Conservation (phyloP, 2,797 vertebrate genomes). For the Merluccius polli region DNA sequence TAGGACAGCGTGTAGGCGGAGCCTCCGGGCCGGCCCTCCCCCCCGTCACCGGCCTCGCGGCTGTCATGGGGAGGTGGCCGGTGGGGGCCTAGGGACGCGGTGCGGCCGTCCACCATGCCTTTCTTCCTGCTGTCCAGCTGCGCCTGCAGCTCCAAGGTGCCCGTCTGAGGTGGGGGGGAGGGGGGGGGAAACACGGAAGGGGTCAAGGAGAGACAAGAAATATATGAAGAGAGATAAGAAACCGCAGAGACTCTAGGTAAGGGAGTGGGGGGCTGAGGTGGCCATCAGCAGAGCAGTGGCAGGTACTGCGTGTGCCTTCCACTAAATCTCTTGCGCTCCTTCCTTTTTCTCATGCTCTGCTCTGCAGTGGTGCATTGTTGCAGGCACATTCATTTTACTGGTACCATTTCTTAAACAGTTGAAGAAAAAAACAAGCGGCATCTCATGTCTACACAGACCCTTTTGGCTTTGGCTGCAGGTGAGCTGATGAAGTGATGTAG, state of each 20-base stretch:
- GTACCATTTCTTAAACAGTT: not conserved
- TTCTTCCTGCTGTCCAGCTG: slow-evolving; percentile 72
- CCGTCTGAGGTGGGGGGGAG: slow-evolving; percentile 56
- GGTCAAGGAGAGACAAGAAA: slow-evolving; percentile 12
- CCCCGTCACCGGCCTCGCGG: slow-evolving; percentile 50
- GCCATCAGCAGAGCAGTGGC: slow-evolving; percentile 32
- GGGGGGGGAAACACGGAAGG: slow-evolving; percentile 2
- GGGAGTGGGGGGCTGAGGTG: not conserved
- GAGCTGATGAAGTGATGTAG: slow-evolving; percentile 20
- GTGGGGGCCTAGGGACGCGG: slow-evolving; percentile 67
- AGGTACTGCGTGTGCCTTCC: slow-evolving; percentile 30
- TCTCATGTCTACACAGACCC: slow-evolving; percentile 35
- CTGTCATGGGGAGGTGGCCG: slow-evolving; percentile 46
- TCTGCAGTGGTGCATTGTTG: slow-evolving; percentile 36
- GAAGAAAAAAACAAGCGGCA: not conserved
- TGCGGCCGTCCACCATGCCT: slow-evolving; percentile 63
- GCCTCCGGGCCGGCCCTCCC: slow-evolving; percentile 48
- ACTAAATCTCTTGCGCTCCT: slow-evolving; percentile 24
- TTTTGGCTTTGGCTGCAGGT: slow-evolving; percentile 27
- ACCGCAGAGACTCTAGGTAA: not conserved
- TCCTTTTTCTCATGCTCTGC: slow-evolving; percentile 20
- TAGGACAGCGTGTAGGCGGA: slow-evolving; percentile 75
- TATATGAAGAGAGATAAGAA: slow-evolving; percentile 2
- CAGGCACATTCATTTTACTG: slow-evolving; percentile 39
- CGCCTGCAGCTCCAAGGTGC: slow-evolving; percentile 70